Evolutionary conservation across 1,140 invertebrate genomes (phyloP).

Genomic region (Musca vetustissima): DNA sequence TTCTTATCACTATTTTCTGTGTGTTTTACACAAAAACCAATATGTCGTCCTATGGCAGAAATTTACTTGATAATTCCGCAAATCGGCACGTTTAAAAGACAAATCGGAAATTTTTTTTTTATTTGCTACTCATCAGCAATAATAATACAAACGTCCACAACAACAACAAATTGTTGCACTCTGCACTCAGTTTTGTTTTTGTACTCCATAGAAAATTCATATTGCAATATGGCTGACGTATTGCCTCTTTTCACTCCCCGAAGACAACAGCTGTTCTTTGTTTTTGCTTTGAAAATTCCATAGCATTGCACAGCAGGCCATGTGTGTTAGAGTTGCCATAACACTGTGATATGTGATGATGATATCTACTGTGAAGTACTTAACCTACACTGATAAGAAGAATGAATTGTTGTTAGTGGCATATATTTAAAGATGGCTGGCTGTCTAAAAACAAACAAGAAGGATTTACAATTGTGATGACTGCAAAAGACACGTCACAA

Average conservation of each 20-base stretch:
- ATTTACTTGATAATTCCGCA: not conserved
- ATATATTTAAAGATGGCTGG: not conserved
- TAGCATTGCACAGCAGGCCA: too few species aligned
- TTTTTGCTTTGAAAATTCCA: constrained; percentile 30
- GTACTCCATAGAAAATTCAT: not conserved
- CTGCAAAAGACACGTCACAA: not conserved
- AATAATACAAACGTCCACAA: not conserved
- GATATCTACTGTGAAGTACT: too few species aligned
- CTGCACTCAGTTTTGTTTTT: not conserved
- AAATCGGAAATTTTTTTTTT: not conserved
- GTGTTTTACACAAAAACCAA: not conserved
- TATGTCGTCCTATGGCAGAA: constrained; percentile 5
- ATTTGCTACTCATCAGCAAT: not conserved
- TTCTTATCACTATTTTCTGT: not conserved
- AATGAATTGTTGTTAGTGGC: too few species aligned
- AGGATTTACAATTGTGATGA: not conserved
- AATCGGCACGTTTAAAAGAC: constrained; percentile 2
- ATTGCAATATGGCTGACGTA: constrained; percentile 40
- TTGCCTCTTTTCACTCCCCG: constrained; percentile 19
- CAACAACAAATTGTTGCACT: not conserved
- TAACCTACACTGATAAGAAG: too few species aligned
- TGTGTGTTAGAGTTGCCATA: too few species aligned
- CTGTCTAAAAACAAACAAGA: too few species aligned
- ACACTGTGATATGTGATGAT: too few species aligned
- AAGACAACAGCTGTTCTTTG: constrained; percentile 53